These are phyloP conservation scores for Neopipo cinnamomea DNA, from an alignment of 2,113 vertebrate species.

Conservation along the genomic window DNA sequence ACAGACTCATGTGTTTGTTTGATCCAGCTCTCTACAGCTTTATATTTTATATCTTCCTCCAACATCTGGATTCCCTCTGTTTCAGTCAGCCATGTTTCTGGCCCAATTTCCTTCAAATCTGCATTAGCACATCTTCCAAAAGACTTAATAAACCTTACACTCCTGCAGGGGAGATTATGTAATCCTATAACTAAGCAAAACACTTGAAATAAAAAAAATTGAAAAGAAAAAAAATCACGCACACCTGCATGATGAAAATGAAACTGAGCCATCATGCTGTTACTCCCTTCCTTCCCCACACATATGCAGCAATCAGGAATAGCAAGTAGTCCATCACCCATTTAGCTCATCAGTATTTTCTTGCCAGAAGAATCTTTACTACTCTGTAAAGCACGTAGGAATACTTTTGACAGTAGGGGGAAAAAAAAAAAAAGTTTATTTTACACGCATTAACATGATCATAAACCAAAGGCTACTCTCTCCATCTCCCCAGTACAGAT, in stretches of 20 bases:
- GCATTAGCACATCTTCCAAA: neutral
- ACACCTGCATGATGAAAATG: neutral
- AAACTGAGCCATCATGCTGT: neutral
- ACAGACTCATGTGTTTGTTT: neutral
- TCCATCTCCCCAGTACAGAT: constrained; percentile 11
- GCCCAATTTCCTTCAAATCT: constrained; percentile 1
- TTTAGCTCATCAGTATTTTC: neutral
- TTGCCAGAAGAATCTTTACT: neutral
- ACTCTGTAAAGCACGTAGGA: neutral
- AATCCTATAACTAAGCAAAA: constrained; percentile 27
- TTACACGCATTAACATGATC: constrained; percentile 12
- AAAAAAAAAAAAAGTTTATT: constrained; percentile 40
- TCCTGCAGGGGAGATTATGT: neutral
- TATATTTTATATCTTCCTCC: neutral
- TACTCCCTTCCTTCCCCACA: neutral
- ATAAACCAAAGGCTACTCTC: constrained; percentile 38
- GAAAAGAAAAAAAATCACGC: neutral
- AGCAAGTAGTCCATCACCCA: neutral
- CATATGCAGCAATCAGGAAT: neutral
- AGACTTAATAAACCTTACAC: constrained; percentile 10
- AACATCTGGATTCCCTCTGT: constrained; percentile 3
- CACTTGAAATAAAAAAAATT: neutral
- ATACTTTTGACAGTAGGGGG: neutral
- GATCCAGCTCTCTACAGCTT: neutral
- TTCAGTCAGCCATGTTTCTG: neutral